phyloP scores from a whole-genome alignment of 2,113 vertebrate genomes.

The Eulacestoma nigropectus region DNA sequence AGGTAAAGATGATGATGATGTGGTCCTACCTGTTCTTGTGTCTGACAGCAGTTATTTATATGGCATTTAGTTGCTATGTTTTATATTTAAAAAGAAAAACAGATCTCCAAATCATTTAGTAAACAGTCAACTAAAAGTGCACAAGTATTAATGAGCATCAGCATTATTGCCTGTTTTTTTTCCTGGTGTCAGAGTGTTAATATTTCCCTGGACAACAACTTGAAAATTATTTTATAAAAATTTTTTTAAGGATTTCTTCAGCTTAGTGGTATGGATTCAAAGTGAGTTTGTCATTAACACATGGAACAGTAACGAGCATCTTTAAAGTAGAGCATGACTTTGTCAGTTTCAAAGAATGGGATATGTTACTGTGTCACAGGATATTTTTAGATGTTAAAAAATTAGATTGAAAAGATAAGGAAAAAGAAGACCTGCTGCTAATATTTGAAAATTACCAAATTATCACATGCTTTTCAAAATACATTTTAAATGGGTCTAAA shows the following conservation, averaged over 20 bases:
- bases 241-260: not conserved
- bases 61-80: not conserved
- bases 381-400: not conserved
- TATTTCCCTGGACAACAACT: not conserved
- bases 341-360: not conserved
- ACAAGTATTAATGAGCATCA: not conserved
- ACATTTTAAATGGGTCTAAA: not conserved
- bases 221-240: not conserved
- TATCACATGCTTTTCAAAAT: not conserved
- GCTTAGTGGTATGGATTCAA: not conserved
- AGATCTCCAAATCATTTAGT: not conserved
- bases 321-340: not conserved
- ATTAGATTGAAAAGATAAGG: not conserved
- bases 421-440: not conserved
- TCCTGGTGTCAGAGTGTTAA: not conserved
- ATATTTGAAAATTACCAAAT: not conserved
- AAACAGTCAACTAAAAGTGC: not conserved
- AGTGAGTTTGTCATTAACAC: not conserved
- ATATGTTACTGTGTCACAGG: not conserved
- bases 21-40: not conserved
- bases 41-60: not conserved
- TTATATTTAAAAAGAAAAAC: not conserved
- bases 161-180: not conserved
- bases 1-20: slow-evolving; percentile 74
- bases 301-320: not conserved